These are phyloP conservation scores for Meteorus cinctellus DNA, from an alignment of 2,888 invertebrate species.

Conservation along the genomic window DNA sequence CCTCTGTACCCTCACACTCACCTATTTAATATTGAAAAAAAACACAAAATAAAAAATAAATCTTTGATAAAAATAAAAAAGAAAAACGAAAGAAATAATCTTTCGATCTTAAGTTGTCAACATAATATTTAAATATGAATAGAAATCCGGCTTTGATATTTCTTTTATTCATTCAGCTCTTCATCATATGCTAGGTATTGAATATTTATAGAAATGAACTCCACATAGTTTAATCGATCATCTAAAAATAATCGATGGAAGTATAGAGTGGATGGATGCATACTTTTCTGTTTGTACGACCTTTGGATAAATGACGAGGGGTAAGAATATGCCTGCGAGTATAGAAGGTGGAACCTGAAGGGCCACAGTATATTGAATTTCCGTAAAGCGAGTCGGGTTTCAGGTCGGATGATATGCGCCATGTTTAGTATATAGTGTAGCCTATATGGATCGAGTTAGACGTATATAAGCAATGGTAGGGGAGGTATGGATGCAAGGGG, in stretches of 20 bases:
- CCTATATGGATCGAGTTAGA: conserved; percentile 60
- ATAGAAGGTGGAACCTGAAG: conserved; percentile 29
- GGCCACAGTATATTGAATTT: conserved; percentile 66
- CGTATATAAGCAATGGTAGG: conserved; percentile 31
- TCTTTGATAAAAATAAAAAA: neutral
- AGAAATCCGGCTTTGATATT: neutral
- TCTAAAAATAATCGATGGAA: neutral
- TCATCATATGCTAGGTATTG: neutral
- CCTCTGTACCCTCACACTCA: neutral
- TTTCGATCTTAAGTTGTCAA: neutral
- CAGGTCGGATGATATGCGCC: conserved; percentile 64
- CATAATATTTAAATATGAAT: conserved; percentile 1
- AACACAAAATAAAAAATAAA: neutral
- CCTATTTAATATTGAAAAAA: neutral
- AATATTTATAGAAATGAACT: conserved; percentile 4
- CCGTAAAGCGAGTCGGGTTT: conserved; percentile 66
- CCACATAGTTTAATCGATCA: neutral
- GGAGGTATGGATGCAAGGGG: conserved; percentile 22
- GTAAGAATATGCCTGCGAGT: neutral
- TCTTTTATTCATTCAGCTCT: neutral
- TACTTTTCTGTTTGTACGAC: neutral
- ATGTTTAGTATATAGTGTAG: conserved; percentile 56
- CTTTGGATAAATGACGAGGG: conserved; percentile 10
- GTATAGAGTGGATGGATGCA: neutral
- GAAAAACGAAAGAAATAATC: neutral